phyloP scores from a whole-genome alignment of 2,113 vertebrate genomes.

The Eclectus roratus region DNA sequence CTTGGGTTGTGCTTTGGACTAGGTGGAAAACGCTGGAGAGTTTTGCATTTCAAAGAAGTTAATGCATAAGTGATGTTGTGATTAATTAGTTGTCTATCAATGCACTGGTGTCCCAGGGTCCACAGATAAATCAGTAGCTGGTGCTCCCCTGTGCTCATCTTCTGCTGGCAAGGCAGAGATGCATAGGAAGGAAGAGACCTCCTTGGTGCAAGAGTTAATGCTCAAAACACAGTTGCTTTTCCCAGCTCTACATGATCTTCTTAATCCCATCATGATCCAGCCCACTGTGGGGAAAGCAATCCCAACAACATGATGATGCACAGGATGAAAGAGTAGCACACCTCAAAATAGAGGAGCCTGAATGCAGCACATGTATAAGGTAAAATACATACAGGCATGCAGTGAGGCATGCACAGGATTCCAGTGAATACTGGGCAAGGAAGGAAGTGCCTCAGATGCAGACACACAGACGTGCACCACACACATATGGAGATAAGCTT shows the following conservation, averaged over 20 bases:
- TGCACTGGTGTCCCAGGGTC: not conserved
- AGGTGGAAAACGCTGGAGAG: not conserved
- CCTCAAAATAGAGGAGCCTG: not conserved
- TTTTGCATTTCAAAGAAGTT: conserved; percentile 42
- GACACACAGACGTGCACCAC: not conserved
- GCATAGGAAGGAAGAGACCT: not conserved
- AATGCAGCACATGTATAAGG: not conserved
- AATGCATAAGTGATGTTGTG: not conserved
- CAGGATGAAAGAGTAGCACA: not conserved
- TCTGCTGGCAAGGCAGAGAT: not conserved
- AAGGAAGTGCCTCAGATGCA: not conserved
- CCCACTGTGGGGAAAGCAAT: not conserved
- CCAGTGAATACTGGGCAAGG: not conserved
- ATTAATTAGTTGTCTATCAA: not conserved
- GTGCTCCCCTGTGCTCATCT: not conserved
- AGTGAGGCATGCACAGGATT: fast-evolving
- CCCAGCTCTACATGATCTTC: not conserved
- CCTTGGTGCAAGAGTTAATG: not conserved
- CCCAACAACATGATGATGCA: not conserved
- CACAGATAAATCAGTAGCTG: fast-evolving
- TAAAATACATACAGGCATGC: not conserved
- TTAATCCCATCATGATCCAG: not conserved
- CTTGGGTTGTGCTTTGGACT: conserved; percentile 8
- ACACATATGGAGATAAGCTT: not conserved
- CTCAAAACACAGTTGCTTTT: not conserved